A percentile compares a stretch with the other conserved stretches of the same genome.
phyloP scores from a whole-genome alignment of 1,140 invertebrate genomes.

The Piezodorus guildinii region DNA sequence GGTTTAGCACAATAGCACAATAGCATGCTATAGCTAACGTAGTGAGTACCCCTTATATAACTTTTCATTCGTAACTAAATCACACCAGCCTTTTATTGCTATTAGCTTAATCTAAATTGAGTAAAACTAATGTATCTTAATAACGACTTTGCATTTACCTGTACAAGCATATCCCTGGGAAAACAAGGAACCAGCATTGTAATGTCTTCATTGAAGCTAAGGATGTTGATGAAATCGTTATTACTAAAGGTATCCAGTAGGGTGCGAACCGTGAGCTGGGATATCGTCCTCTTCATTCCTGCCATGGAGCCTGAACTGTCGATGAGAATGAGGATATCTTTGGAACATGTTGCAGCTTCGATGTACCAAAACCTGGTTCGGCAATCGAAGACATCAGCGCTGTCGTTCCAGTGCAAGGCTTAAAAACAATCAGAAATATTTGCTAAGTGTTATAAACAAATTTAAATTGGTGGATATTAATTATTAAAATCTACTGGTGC shows the following conservation, averaged over 20 bases:
- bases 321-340: slow-evolving; percentile 91
- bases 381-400: slow-evolving; percentile 68
- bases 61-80: too few relatives aligned
- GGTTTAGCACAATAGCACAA: too few relatives aligned
- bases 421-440: background rate
- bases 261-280: slow-evolving; percentile 64
- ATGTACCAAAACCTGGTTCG: slow-evolving; percentile 87
- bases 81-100: too few relatives aligned
- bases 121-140: too few relatives aligned
- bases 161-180: slow-evolving; percentile 58
- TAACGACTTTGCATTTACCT: slow-evolving; percentile 31
- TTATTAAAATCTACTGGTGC: too few relatives aligned
- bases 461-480: too few relatives aligned
- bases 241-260: slow-evolving; percentile 93
- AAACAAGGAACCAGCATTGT: slow-evolving; percentile 68
- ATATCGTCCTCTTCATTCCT: slow-evolving; percentile 67
- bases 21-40: too few relatives aligned
- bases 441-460: too few relatives aligned
- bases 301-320: slow-evolving; percentile 97
- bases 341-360: slow-evolving; percentile 91
- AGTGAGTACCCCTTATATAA: too few relatives aligned
- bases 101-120: too few relatives aligned
- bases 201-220: slow-evolving; percentile 56
- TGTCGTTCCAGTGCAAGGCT: slow-evolving; percentile 24
- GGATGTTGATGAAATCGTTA: slow-evolving; percentile 93